These are phyloP conservation scores for Cirrhinus mrigala DNA, from an alignment of 2,797 vertebrate species.

Conservation along the genomic window DNA sequence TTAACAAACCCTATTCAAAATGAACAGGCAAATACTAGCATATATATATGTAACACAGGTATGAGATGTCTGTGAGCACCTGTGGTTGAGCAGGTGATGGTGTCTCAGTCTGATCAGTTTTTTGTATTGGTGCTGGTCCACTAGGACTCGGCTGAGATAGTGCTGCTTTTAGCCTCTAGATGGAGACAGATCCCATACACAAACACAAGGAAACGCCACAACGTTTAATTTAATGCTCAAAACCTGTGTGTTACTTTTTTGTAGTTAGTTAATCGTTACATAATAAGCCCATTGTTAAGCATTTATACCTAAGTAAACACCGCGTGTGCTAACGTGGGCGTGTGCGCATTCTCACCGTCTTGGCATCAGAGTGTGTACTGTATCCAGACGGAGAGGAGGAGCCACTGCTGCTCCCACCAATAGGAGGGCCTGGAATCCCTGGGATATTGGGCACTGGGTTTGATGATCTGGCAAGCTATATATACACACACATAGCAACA, in stretches of 20 bases:
- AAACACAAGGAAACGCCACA: conserved; percentile 41
- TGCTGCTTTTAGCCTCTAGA: conserved; percentile 92
- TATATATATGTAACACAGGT: conserved; percentile 23
- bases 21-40: conserved; percentile 15
- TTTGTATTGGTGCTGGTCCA: conserved; percentile 57
- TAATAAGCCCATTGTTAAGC: conserved; percentile 30
- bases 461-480: conserved; percentile 88
- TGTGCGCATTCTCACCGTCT: conserved; percentile 78
- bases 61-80: conserved; percentile 72
- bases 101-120: conserved; percentile 88
- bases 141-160: conserved; percentile 83
- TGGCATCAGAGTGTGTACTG: conserved; percentile 80
- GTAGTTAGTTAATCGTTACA: background rate
- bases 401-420: conserved; percentile 79
- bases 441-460: conserved; percentile 93
- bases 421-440: conserved; percentile 93
- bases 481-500: conserved; percentile 45
- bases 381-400: conserved; percentile 83
- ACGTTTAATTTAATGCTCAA: conserved; percentile 14
- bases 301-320: conserved; percentile 16
- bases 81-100: conserved; percentile 95
- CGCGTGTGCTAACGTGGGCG: conserved; percentile 16
- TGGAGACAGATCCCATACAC: conserved; percentile 57
- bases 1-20: background rate
- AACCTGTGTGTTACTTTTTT: conserved; percentile 2